phyloP scores from a whole-genome alignment of 2,888 invertebrate species.

The Steinernema scapterisci region DNA sequence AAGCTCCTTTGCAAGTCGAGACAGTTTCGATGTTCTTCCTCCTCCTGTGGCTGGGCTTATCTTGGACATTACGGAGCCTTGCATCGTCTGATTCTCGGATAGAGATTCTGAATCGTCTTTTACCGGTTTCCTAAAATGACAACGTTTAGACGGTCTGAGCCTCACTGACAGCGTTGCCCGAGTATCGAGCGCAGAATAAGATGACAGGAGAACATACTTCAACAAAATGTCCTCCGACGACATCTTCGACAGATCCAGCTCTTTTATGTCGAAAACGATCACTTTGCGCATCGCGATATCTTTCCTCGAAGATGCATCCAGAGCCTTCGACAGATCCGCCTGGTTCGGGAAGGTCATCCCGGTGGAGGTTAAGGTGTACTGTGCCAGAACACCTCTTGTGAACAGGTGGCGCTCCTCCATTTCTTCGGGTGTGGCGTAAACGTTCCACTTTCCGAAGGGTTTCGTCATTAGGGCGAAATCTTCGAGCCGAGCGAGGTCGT shows the following conservation, averaged over 20 bases:
- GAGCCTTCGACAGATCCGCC: background rate
- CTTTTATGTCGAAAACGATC: background rate
- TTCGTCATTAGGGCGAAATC: slow-evolving; percentile 9
- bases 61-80: too few relatives aligned
- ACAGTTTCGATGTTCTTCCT: background rate
- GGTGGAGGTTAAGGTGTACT: slow-evolving; percentile 21
- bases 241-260: background rate
- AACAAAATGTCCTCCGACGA: background rate
- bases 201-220: background rate
- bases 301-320: background rate
- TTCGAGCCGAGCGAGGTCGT: slow-evolving; percentile 14
- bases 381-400: background rate
- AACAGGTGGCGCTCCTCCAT: slow-evolving; percentile 21
- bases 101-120: background rate
- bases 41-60: background rate
- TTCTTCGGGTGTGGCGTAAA: background rate
- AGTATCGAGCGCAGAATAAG: too few relatives aligned
- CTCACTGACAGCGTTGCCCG: too few relatives aligned
- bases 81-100: slow-evolving; percentile 1
- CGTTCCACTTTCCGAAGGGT: slow-evolving; percentile 18
- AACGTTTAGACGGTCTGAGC: too few relatives aligned
- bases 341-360: slow-evolving; percentile 28
- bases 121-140: slow-evolving; percentile 10
- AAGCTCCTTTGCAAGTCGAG: background rate
- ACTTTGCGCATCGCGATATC: background rate